These are phyloP conservation scores for Trichogramma pretiosum DNA, from an alignment of 1,140 invertebrate genomes.

Conservation along the genomic window DNA sequence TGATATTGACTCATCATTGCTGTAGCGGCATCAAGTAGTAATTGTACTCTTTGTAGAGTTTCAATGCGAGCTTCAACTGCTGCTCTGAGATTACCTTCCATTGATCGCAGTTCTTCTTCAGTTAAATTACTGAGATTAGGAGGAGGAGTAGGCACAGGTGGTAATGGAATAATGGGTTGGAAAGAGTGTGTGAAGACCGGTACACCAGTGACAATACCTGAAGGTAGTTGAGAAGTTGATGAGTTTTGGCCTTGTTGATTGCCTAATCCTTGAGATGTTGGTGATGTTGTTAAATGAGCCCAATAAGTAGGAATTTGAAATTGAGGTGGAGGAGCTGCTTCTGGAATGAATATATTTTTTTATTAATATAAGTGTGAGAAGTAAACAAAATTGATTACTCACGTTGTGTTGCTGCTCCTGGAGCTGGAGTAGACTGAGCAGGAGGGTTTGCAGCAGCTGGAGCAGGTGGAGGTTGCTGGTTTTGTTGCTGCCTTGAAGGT, in stretches of 20 bases:
- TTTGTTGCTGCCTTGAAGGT: conserved; percentile 31
- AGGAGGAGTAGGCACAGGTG: conserved; percentile 62
- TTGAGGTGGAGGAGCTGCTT: conserved; percentile 28
- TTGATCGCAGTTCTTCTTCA: conserved; percentile 71
- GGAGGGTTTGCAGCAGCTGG: conserved; percentile 39
- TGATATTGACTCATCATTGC: conserved; percentile 45
- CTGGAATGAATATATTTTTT: conserved; percentile 22
- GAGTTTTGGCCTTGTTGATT: conserved; percentile 15
- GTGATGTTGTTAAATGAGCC: conserved; percentile 33
- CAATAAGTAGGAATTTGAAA: conserved; percentile 35
- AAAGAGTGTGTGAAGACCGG: conserved; percentile 53
- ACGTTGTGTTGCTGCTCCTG: conserved; percentile 30
- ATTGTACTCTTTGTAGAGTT: conserved; percentile 38
- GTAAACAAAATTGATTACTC: conserved; percentile 2
- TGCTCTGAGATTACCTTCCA: conserved; percentile 82
- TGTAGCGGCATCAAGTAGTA: conserved; percentile 39
- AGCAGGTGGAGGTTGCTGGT: conserved; percentile 29
- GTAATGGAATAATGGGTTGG: conserved; percentile 56
- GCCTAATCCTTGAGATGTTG: conserved; percentile 16
- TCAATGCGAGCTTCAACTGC: conserved; percentile 84
- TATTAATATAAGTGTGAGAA: neutral
- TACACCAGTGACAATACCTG: conserved; percentile 32
- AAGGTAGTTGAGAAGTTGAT: conserved; percentile 24
- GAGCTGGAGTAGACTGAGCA: too few relatives aligned
- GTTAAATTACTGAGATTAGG: conserved; percentile 64